These are phyloP conservation scores for Phrynosoma platyrhinos DNA, from an alignment of 2,113 vertebrate species.

Conservation along the genomic window DNA sequence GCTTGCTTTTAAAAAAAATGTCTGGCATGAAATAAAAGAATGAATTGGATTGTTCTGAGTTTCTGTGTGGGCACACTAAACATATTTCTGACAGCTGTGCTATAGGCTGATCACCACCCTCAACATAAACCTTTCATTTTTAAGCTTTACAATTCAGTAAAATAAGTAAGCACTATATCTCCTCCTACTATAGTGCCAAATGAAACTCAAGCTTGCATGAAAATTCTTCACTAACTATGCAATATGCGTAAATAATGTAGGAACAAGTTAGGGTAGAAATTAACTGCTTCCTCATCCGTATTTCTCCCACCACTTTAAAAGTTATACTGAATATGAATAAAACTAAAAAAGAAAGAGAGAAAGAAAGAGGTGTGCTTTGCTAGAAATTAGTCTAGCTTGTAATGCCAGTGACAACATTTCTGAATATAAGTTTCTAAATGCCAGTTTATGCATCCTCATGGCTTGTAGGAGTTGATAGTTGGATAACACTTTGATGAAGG, in stretches of 20 bases:
- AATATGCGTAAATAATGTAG: conserved; percentile 42
- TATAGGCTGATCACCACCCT: conserved; percentile 38
- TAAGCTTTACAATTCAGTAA: conserved; percentile 34
- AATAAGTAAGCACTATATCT: conserved; percentile 19
- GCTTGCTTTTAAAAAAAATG: conserved; percentile 7
- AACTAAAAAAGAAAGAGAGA: not conserved
- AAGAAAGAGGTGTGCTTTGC: not conserved
- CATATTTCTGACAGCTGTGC: conserved; percentile 28
- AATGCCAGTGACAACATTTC: not conserved
- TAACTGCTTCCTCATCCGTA: conserved; percentile 12
- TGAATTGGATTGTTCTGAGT: conserved; percentile 32
- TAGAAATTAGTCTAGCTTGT: conserved; percentile 2
- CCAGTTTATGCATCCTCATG: too few relatives aligned
- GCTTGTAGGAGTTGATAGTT: not conserved
- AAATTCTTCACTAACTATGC: conserved; percentile 45
- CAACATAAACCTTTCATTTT: conserved; percentile 43
- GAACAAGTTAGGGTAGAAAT: conserved; percentile 23
- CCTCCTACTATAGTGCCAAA: conserved; percentile 50
- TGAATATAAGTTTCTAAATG: conserved; percentile 14
- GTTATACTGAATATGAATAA: conserved; percentile 10
- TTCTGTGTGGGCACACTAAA: conserved; percentile 31
- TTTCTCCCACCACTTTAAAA: conserved; percentile 4
- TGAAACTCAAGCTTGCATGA: not conserved
- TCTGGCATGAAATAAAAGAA: conserved; percentile 24
- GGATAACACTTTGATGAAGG: not conserved